phyloP scores from a whole-genome alignment of 2,888 invertebrate species.

The Cryptocephalus moraei region DNA sequence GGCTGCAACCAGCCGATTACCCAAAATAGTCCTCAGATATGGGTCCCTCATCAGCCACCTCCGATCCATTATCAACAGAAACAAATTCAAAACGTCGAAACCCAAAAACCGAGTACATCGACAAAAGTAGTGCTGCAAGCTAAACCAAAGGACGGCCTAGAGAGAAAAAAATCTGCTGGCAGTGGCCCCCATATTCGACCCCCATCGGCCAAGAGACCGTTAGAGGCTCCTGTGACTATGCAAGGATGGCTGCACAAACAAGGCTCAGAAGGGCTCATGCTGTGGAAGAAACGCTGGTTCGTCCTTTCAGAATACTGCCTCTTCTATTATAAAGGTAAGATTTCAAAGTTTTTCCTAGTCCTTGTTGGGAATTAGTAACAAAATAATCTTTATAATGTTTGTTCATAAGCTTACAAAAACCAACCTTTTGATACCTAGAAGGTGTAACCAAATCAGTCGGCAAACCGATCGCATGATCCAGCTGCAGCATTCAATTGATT shows the following conservation, averaged over 20 bases:
- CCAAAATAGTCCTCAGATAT: conserved; percentile 29
- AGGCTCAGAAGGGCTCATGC: conserved; percentile 85
- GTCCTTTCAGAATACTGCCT: conserved; percentile 88
- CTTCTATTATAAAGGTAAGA: conserved; percentile 86
- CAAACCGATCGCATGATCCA: too few species aligned
- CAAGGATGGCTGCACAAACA: conserved; percentile 89
- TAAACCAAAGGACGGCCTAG: conserved; percentile 23
- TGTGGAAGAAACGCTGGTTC: conserved; percentile 93
- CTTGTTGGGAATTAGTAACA: too few species aligned
- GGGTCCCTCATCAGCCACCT: conserved; percentile 29
- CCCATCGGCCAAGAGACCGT: conserved; percentile 73
- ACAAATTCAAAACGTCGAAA: conserved; percentile 18
- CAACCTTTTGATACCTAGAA: too few species aligned
- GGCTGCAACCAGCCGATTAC: conserved; percentile 21
- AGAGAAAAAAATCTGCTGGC: conserved; percentile 20
- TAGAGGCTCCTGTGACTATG: conserved; percentile 75
- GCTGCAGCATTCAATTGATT: too few species aligned
- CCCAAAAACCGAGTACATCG: conserved; percentile 10
- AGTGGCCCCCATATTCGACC: conserved; percentile 51
- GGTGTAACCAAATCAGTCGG: too few species aligned
- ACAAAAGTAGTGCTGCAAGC: conserved; percentile 7
- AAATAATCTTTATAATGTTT: too few species aligned
- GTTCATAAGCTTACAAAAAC: too few species aligned
- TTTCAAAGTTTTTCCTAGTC: too few species aligned
- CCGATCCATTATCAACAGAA: conserved; percentile 30